A percentile compares a stretch with the other conserved stretches of the same genome.
Evolutionary conservation across 1,140 invertebrate genomes (phyloP).

Genomic region (Drosophila littoralis): DNA sequence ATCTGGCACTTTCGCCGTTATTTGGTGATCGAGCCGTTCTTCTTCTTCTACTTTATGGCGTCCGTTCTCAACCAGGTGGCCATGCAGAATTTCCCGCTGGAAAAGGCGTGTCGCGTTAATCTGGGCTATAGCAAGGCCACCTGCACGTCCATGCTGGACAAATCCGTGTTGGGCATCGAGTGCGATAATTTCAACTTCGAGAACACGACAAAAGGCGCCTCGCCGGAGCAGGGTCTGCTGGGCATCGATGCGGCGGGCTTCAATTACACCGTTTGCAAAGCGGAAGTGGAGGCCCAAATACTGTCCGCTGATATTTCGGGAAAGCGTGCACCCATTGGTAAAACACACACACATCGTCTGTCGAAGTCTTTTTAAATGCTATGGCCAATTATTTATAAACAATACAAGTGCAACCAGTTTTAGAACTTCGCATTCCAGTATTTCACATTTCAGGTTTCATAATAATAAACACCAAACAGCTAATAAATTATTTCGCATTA

Average conservation of each 20-base stretch:
- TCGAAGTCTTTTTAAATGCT: conserved; percentile 27
- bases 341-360: conserved; percentile 28
- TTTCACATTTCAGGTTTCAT: conserved; percentile 46
- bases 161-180: conserved; percentile 71
- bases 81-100: conserved; percentile 85
- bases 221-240: conserved; percentile 35
- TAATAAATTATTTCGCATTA: conserved; percentile 16
- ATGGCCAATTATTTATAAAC: conserved; percentile 15
- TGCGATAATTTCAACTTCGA: conserved; percentile 73
- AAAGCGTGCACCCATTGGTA: conserved; percentile 79
- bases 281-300: conserved; percentile 86
- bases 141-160: conserved; percentile 86
- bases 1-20: conserved; percentile 74
- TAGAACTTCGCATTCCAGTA: conserved; percentile 25
- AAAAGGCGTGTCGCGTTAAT: conserved; percentile 88
- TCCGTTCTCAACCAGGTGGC: conserved; percentile 84
- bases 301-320: conserved; percentile 86
- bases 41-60: conserved; percentile 85
- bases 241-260: conserved; percentile 54
- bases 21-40: conserved; percentile 85
- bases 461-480: conserved; percentile 49
- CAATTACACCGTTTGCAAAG: conserved; percentile 79
- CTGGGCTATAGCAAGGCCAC: conserved; percentile 86
- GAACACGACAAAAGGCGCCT: conserved; percentile 76
- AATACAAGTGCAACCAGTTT: conserved; percentile 48